These are phyloP conservation scores for Fregetta grallaria DNA, from an alignment of 2,113 vertebrate genomes.

Conservation along the genomic window DNA sequence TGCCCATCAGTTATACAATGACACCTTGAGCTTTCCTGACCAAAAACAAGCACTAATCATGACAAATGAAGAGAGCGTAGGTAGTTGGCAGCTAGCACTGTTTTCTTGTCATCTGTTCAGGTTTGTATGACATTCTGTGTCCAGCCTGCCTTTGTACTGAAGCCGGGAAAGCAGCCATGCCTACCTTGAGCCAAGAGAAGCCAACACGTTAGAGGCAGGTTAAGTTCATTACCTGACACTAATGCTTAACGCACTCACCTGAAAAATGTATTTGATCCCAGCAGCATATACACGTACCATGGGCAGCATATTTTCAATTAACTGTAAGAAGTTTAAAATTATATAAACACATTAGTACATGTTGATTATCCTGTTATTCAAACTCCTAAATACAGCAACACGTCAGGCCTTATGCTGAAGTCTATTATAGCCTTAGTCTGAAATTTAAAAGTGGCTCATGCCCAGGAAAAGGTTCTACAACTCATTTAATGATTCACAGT, in stretches of 20 bases:
- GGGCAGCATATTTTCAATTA: not conserved
- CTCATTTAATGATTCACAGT: slow-evolving; percentile 39
- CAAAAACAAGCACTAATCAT: not conserved
- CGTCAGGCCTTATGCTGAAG: not conserved
- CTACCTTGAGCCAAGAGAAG: not conserved
- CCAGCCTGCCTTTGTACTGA: not conserved
- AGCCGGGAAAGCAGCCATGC: not conserved
- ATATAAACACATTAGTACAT: not conserved
- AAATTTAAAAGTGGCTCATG: slow-evolving; percentile 13
- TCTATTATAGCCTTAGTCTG: not conserved
- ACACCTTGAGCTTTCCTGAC: not conserved
- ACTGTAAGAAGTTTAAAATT: not conserved
- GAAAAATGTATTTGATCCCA: not conserved
- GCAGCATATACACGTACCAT: not conserved
- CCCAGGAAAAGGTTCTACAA: slow-evolving; percentile 26
- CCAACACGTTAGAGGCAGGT: not conserved
- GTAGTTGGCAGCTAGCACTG: not conserved
- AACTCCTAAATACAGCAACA: not conserved
- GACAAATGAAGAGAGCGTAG: not conserved
- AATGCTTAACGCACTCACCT: not conserved
- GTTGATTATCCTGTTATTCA: not conserved
- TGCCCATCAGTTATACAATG: not conserved
- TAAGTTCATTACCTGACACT: not conserved
- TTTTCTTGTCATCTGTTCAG: not conserved
- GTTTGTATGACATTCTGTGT: not conserved